Conservation (phyloP, 2,888 invertebrate genomes). For the Serrognathus titanus region DNA sequence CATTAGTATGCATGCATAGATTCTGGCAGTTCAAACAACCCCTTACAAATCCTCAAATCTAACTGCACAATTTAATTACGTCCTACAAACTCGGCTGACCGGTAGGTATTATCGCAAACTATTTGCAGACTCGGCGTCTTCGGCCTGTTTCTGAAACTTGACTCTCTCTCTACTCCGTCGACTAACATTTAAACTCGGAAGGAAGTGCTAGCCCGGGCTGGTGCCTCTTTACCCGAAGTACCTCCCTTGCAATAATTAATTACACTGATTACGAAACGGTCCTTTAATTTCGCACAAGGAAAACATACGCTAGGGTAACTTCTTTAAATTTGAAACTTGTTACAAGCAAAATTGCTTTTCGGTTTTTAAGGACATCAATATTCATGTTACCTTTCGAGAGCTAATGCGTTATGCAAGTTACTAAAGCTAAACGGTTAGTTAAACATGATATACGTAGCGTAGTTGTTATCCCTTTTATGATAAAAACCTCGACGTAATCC, state of each 20-base stretch:
- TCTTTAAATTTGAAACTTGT: too few relatives aligned
- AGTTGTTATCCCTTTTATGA: constrained; percentile 42
- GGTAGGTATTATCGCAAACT: constrained; percentile 49
- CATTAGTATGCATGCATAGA: constrained; percentile 46
- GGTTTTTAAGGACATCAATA: constrained; percentile 4
- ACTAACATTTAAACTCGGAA: constrained; percentile 40
- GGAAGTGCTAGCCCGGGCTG: constrained; percentile 13
- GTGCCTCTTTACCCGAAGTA: constrained; percentile 27
- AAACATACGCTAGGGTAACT: too few relatives aligned
- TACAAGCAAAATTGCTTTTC: too few relatives aligned
- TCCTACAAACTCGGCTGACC: constrained; percentile 43
- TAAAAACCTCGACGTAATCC: constrained; percentile 45
- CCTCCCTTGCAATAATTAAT: constrained; percentile 26
- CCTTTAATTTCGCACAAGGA: too few relatives aligned
- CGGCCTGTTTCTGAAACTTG: constrained; percentile 40
- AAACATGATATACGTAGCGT: constrained; percentile 42
- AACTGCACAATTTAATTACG: constrained; percentile 49
- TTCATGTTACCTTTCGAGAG: constrained; percentile 12
- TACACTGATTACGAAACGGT: constrained; percentile 23
- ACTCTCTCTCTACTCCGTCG: constrained; percentile 28
- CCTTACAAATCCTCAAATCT: constrained; percentile 37
- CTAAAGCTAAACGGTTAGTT: constrained; percentile 24
- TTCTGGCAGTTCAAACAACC: constrained; percentile 41
- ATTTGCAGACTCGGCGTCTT: constrained; percentile 47
- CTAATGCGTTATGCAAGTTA: constrained; percentile 12